Evolutionary conservation across 2,797 vertebrate species (phyloP), one percentile per base, ranked within the genome.

Genomic region (Pelochelys cantorii): DNA sequence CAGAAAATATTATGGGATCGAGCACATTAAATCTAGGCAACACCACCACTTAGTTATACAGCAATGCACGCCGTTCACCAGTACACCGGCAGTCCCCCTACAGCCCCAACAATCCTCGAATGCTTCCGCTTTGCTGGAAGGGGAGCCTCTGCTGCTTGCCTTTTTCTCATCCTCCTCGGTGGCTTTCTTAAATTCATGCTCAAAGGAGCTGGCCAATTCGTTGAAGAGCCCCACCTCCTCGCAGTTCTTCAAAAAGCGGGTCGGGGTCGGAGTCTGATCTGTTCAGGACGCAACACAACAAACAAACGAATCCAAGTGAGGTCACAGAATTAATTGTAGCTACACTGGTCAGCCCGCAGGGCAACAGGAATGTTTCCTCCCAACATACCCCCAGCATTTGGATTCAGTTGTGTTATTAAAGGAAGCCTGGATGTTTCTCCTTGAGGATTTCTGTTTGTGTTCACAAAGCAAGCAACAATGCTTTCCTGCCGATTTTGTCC

Each of bases 201-300:
- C 99, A 85, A 99, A 99, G 95, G 99, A 99, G 91, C 97, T 99
- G 88, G 99, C 99, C 87, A 99, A 98, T 94, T 99, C 99, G 93
- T 99, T 99, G 97, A 99, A 99, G 15, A 99, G 98, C 12, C 99
- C 99, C 85, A 99, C 99, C 94, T 99, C 99, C 96, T 99, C 99
- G 88, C 99, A 99, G 97, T 99, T 99, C 98, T 99, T 99, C 96
- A 99, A 96, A 97, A 99, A 99, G 77, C 99, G 99, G 11, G 99
- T 99, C 1, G 99, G 99, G 68, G 99, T 99, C 13, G 99, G 99
- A 1, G 99, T 99, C 96, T 99, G 99, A 97, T 99, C 99, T 99
- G 98, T 91, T 62, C 4, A 3, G 90, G 83, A 34, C 2, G n/a
- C 1, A 91, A 88, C 17, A 79, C 11, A 42, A 83, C 11, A 29